A percentile compares a stretch with the other conserved stretches of the same genome.
Evolutionary conservation across 2,113 vertebrate species (phyloP).

Genomic region (Neolamprologus ventralis): DNA sequence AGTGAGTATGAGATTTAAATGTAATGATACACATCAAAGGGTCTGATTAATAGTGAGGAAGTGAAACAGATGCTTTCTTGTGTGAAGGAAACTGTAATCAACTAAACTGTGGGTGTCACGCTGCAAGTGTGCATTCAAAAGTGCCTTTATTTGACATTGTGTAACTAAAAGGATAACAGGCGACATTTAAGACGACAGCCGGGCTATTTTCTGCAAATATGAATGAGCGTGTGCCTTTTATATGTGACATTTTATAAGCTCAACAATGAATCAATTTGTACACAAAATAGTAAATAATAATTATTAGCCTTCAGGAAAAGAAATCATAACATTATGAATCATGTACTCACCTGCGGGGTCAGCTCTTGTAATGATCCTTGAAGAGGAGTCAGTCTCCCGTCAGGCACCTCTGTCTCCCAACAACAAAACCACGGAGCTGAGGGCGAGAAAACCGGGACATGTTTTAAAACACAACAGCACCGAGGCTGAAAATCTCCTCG

Average conservation of each 20-base stretch:
- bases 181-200: background rate
- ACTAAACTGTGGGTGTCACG: background rate
- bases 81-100: background rate
- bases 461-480: background rate
- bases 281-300: background rate
- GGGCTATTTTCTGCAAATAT: background rate
- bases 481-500: background rate
- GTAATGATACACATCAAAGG: background rate
- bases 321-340: background rate
- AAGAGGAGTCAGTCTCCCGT: slow-evolving; percentile 22
- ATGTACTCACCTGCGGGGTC: slow-evolving; percentile 36
- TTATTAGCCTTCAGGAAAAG: background rate
- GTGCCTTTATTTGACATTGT: background rate
- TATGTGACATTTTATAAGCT: background rate
- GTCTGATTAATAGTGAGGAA: background rate
- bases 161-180: background rate
- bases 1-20: background rate
- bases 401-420: slow-evolving; percentile 48
- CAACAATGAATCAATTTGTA: fast-evolving
- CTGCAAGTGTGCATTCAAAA: background rate
- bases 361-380: slow-evolving; percentile 17
- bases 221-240: fast-evolving
- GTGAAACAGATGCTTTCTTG: background rate
- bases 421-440: slow-evolving; percentile 42
- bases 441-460: background rate